Evolutionary conservation across 2,797 vertebrate species (phyloP), one percentile per base, ranked within the genome.

Genomic region (Pachyuromys duprasi): DNA sequence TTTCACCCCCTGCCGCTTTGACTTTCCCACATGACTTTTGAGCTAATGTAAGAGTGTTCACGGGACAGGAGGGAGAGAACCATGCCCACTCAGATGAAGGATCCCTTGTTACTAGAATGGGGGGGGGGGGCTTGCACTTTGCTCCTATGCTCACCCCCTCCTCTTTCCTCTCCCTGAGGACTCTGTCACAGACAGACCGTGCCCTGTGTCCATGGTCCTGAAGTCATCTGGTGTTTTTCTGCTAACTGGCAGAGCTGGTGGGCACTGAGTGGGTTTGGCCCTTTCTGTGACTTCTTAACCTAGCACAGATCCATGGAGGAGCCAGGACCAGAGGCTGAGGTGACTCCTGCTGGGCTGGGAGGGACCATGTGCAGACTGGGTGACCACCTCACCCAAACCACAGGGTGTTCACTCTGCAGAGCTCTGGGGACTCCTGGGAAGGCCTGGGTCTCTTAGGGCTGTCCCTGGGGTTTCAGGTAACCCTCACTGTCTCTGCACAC

Each of bases 301-400:
- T 39, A 39, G 28, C 1, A 31, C 11, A 17, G 49, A 67, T 7
- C 45, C 42, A 4, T 5, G 36, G 24, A 67, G 45, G 2, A 60
- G 26, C 20, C 24, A 49, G 13, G 39, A 45, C 18, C 67, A 57
- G 14, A 0, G 60, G 63, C 24, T 45, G 1, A 55, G 67, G 63
- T 42, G 39, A 88, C 45, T 22, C 55, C 31, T 2, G 63, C 1
- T 2, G 93, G 45, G 20, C 39, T 42, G 2, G 28, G 49, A 31
- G 28, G 24, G 55, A 8, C 1, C 0, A 0, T 3, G 49, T 39
- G 36, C 90, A 53, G 81, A 88, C 55, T 2, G 2, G 55, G 6
- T 60, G 22, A 13, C 26, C 45, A 26, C 45, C 42, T 39, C 26
- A 0, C 42, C 11, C 11, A 33, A 26, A 26, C 17, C 8, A 12